Evolutionary conservation across 2,797 vertebrate genomes (phyloP).

Genomic region (Rhincodon typus): DNA sequence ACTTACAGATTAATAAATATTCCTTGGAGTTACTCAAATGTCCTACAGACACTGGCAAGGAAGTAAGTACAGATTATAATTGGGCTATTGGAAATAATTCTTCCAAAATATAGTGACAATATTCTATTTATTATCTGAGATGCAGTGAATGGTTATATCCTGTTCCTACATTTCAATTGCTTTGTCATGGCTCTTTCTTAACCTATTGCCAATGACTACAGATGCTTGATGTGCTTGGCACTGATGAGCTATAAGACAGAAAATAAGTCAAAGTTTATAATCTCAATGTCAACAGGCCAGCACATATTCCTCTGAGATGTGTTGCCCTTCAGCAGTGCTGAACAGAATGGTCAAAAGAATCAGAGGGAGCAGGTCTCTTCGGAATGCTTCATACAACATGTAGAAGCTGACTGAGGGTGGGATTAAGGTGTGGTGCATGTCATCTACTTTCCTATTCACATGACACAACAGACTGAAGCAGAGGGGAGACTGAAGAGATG

Average conservation of each 20-base stretch:
- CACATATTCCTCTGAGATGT: neutral
- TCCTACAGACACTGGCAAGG: neutral
- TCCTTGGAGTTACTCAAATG: neutral
- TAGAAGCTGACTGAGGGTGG: neutral
- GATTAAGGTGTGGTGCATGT: neutral
- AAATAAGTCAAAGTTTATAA: neutral
- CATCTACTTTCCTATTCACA: neutral
- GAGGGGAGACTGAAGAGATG: neutral
- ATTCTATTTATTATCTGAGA: neutral
- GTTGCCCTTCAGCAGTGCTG: neutral
- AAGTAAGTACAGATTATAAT: neutral
- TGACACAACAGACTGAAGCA: neutral
- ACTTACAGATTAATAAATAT: neutral
- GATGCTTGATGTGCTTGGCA: neutral
- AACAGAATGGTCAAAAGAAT: neutral
- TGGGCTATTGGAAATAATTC: neutral
- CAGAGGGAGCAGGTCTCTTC: neutral
- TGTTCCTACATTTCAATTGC: neutral
- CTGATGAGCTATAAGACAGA: neutral
- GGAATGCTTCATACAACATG: neutral
- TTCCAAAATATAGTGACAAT: neutral
- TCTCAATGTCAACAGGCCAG: neutral
- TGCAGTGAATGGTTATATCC: neutral
- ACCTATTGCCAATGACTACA: neutral
- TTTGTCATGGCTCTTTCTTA: neutral